Evolutionary conservation across 2,113 vertebrate genomes (phyloP), one percentile per base, ranked within the genome.

Genomic region (Chunga burmeisteri): DNA sequence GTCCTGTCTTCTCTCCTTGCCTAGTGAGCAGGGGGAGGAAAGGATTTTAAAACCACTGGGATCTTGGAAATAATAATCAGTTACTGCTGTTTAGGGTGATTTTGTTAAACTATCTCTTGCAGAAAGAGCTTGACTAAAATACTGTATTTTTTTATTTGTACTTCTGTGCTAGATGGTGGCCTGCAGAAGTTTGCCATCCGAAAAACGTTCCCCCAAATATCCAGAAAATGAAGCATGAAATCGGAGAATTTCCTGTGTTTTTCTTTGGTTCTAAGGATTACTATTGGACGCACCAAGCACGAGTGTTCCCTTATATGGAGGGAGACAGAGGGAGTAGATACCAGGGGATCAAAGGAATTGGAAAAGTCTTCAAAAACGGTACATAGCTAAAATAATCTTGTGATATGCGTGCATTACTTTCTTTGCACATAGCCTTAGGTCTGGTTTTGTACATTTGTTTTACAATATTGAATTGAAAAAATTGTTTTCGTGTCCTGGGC

Each of bases 211-310:
- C 99, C 92, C 99, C 99, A 96, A 99, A 99, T 98, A 99, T 99
- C 98, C 99, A 99, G 98, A 99, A 99, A 98, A 99, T 99, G 98
- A 99, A 99, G 63, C 99, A 99, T 62, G 98, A 99, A 98, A 99
- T 99, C 13, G 99, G 99, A 95, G 99, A 99, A 98, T 99, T 99
- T 96, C 99, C 99, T 3, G 99, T 99, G 80, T 99, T 99, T 98
- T 99, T 99, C 98, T 99, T 99, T 91, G 99, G 99, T 90, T 99
- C 99, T 88, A 99, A 99, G 97, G 99, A 99, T 98, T 99, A 99
- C 97, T 99, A 99, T 96, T 99, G 99, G 99, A 99, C 99, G 0
- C 99, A 99, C 96, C 99, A 99, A 98, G 99, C 99, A 10, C 98
- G 99, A 50, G 99, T 99, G 63, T 99, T 99, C 97, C 99, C 99